Percentiles rank a stretch among this genome's conserved stretches.
These are phyloP conservation scores for Gasterosteus nipponicus DNA, from an alignment of 2,113 vertebrate species.

Conservation along the genomic window DNA sequence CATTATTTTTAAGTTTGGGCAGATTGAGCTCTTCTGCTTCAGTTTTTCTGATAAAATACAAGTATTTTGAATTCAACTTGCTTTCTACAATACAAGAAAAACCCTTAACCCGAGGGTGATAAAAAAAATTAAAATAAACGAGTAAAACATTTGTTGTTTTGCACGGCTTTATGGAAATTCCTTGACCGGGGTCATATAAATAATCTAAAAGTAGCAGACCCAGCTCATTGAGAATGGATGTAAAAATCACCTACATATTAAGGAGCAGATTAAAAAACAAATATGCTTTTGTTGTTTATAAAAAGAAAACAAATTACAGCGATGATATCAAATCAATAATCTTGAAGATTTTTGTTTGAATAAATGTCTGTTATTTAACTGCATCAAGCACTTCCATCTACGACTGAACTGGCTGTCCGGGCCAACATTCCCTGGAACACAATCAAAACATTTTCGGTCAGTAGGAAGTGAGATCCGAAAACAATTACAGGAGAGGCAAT, in stretches of 20 bases:
- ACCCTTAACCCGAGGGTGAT: neutral
- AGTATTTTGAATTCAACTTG: neutral
- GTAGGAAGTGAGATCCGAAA: neutral
- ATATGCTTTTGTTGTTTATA: neutral
- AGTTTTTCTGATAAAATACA: conserved; percentile 3
- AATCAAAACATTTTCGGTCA: neutral
- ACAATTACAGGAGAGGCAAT: neutral
- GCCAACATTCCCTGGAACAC: neutral
- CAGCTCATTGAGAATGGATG: neutral
- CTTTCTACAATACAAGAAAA: neutral
- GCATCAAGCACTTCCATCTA: neutral
- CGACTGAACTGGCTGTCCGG: neutral
- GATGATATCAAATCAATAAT: neutral
- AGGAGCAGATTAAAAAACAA: neutral
- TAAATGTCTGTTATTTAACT: neutral
- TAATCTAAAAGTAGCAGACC: neutral
- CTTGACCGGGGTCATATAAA: neutral
- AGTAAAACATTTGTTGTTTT: neutral
- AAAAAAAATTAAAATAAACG: neutral
- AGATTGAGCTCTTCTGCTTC: neutral
- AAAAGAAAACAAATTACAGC: neutral
- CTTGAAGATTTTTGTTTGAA: neutral
- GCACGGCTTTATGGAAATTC: neutral
- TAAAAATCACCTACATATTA: neutral
- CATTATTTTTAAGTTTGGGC: neutral